Evolutionary conservation across 2,888 invertebrate genomes (phyloP).

Genomic region (Hyposoter didymator): DNA sequence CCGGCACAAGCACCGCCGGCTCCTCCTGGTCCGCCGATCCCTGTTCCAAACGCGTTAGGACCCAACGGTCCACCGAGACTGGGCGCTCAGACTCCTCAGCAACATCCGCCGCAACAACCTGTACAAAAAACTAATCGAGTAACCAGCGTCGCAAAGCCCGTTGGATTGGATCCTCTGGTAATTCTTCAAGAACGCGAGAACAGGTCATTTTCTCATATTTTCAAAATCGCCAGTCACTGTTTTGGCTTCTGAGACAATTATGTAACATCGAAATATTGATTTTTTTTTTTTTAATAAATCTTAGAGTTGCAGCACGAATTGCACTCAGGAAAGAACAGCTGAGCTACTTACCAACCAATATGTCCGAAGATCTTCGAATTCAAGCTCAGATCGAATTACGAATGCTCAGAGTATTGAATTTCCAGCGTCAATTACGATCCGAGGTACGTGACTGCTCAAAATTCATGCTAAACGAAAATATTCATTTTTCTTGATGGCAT

Average conservation of each 20-base stretch:
- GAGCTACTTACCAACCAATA: conserved; percentile 93
- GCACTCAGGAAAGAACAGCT: conserved; percentile 97
- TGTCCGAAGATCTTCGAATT: conserved; percentile 95
- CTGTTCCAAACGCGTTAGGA: conserved; percentile 77
- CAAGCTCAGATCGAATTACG: conserved; percentile 98
- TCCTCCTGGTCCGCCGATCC: conserved; percentile 77
- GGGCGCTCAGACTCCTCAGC: conserved; percentile 73
- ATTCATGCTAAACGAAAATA: neutral
- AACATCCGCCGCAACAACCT: conserved; percentile 85
- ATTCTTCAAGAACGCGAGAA: conserved; percentile 98
- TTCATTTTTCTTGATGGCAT: neutral
- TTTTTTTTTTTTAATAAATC: conserved; percentile 11
- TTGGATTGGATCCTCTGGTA: conserved; percentile 96
- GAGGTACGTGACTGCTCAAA: conserved; percentile 86
- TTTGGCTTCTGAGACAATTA: no score
- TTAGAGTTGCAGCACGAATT: conserved; percentile 94
- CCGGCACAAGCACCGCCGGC: conserved; percentile 77
- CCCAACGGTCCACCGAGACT: conserved; percentile 76
- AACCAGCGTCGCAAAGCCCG: conserved; percentile 96
- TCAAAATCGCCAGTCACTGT: neutral
- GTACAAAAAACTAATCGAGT: conserved; percentile 91
- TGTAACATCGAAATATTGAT: neutral
- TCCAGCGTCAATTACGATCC: conserved; percentile 95
- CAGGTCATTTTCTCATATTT: conserved; percentile 85
- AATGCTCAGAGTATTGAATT: conserved; percentile 96